Evolutionary conservation across 2,797 vertebrate genomes (phyloP).

Genomic region (Lagodon rhomboides): DNA sequence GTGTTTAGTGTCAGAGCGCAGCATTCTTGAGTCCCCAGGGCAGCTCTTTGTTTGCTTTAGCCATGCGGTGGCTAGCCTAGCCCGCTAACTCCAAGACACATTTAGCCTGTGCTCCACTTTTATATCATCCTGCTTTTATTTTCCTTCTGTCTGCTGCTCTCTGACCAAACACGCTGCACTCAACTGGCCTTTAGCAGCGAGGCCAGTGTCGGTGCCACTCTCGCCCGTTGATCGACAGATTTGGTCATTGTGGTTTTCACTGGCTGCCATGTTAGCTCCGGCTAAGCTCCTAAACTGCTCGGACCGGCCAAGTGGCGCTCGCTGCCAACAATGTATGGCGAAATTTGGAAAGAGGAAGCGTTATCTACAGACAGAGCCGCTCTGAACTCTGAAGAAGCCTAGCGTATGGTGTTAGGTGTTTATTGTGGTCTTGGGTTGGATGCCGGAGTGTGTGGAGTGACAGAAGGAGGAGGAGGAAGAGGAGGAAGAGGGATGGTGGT

Average conservation of each 20-base stretch:
- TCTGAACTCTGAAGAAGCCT: slow-evolving; percentile 33
- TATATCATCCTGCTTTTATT: slow-evolving; percentile 86
- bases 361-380: slow-evolving; percentile 46
- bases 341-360: slow-evolving; percentile 55
- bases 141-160: slow-evolving; percentile 81
- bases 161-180: slow-evolving; percentile 67
- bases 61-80: slow-evolving; percentile 82
- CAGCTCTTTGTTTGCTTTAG: slow-evolving; percentile 88
- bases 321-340: slow-evolving; percentile 48
- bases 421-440: slow-evolving; percentile 81
- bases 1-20: slow-evolving; percentile 77
- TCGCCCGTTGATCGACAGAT: slow-evolving; percentile 74
- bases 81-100: slow-evolving; percentile 83
- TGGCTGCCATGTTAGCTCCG: slow-evolving; percentile 70
- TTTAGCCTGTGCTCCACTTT: slow-evolving; percentile 86
- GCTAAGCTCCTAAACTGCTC: slow-evolving; percentile 52
- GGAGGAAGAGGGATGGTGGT: slow-evolving; percentile 82
- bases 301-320: slow-evolving; percentile 39
- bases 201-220: slow-evolving; percentile 66
- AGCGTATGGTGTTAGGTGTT: slow-evolving; percentile 71
- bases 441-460: slow-evolving; percentile 72
- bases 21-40: slow-evolving; percentile 79
- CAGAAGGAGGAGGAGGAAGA: slow-evolving; percentile 69
- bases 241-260: slow-evolving; percentile 77
- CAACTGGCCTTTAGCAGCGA: slow-evolving; percentile 61